These are phyloP conservation scores for Cichladusa arquata DNA, from an alignment of 2,113 vertebrate species.

Conservation along the genomic window DNA sequence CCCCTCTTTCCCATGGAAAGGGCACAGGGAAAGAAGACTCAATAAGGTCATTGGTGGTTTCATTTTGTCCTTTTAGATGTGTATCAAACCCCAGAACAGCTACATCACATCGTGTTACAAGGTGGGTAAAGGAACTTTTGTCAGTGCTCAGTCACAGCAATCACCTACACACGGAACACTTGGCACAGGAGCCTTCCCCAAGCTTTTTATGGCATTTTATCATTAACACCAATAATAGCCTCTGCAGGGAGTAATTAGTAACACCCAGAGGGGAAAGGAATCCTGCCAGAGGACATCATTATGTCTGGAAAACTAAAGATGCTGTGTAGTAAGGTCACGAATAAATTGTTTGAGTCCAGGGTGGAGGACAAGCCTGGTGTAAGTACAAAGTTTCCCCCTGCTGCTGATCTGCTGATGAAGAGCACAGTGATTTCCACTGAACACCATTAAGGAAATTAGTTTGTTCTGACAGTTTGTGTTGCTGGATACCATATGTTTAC, in stretches of 20 bases:
- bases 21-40: background rate
- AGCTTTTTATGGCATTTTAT: slow-evolving; percentile 25
- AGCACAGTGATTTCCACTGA: slow-evolving; percentile 16
- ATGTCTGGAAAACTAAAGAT: slow-evolving; percentile 59
- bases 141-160: background rate
- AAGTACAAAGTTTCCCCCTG: slow-evolving; percentile 21
- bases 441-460: slow-evolving; percentile 28
- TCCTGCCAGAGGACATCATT: slow-evolving; percentile 65
- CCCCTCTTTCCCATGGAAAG: background rate
- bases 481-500: slow-evolving; percentile 62
- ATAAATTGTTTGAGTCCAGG: slow-evolving; percentile 58
- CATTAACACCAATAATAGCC: slow-evolving; percentile 64
- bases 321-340: slow-evolving; percentile 44
- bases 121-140: background rate
- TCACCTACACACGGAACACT: background rate
- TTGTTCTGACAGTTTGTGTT: slow-evolving; percentile 36
- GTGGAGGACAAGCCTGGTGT: background rate
- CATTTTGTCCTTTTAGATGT: background rate
- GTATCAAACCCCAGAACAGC: background rate
- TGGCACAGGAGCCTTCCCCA: slow-evolving; percentile 10
- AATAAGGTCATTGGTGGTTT: background rate
- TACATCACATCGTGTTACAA: background rate
- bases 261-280: slow-evolving; percentile 74
- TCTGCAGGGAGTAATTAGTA: slow-evolving; percentile 85
- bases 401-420: background rate